A percentile compares a stretch with the other conserved stretches of the same genome.
Evolutionary conservation across 2,888 invertebrate species (phyloP).

Genomic region (Drosophila birchii): DNA sequence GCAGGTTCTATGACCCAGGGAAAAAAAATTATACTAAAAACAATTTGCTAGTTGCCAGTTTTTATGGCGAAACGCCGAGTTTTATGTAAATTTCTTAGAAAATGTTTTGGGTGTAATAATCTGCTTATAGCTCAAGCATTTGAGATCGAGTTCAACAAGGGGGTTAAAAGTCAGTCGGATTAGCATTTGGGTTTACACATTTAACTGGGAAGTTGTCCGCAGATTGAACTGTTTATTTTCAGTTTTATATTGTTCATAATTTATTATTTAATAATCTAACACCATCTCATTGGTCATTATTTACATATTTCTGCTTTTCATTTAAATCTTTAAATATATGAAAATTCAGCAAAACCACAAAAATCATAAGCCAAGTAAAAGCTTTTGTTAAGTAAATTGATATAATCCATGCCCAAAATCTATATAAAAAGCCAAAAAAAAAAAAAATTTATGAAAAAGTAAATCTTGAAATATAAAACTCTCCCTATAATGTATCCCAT

Average conservation of each 20-base stretch:
- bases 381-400: not conserved
- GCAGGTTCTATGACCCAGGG: conserved; percentile 23
- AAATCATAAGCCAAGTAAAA: not conserved
- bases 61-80: conserved; percentile 17
- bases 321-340: not conserved
- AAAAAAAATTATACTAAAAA: not conserved
- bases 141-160: conserved; percentile 4
- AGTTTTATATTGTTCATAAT: not conserved
- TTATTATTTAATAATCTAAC: not conserved
- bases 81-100: conserved; percentile 31
- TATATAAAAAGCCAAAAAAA: not conserved
- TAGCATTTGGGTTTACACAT: not conserved
- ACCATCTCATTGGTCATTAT: not conserved
- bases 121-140: not conserved
- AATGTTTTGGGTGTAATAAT: conserved; percentile 28
- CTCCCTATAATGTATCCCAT: not conserved
- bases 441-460: too few species aligned
- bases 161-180: conserved; percentile 13
- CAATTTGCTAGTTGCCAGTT: conserved; percentile 3
- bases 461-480: not conserved
- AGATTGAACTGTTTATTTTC: not conserved
- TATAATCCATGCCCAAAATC: not conserved
- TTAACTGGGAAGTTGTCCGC: not conserved
- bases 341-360: not conserved
- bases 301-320: not conserved